These are phyloP conservation scores for Araneus ventricosus DNA, from an alignment of 1,140 invertebrate genomes.

Conservation along the genomic window DNA sequence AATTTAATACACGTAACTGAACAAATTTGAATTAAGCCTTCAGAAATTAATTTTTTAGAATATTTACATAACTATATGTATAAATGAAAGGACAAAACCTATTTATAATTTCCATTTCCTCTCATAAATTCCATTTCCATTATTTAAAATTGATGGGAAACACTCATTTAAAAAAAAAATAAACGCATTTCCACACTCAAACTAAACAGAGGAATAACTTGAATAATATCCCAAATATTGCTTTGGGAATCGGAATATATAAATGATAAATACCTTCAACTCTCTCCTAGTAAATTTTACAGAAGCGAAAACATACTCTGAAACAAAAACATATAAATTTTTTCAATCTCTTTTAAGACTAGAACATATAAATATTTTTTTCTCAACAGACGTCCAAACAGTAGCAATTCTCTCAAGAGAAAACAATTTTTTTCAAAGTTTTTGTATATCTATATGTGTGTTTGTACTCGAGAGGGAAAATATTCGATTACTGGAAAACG, in stretches of 20 bases:
- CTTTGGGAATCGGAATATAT: slow-evolving; percentile 1
- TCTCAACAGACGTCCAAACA: not conserved
- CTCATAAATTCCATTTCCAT: too few relatives aligned
- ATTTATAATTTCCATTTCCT: too few relatives aligned
- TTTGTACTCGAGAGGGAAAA: not conserved
- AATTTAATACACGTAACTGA: too few relatives aligned
- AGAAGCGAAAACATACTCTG: not conserved
- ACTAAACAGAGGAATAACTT: not conserved
- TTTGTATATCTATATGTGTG: not conserved
- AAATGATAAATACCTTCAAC: not conserved
- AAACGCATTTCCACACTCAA: not conserved
- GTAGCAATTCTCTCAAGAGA: not conserved
- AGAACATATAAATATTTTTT: not conserved
- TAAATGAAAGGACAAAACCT: too few relatives aligned
- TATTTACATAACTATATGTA: too few relatives aligned
- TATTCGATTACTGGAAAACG: slow-evolving; percentile 29
- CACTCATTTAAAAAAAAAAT: not conserved
- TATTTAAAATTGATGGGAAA: not conserved
- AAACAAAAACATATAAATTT: not conserved
- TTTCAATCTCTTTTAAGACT: slow-evolving; percentile 5
- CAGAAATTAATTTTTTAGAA: too few relatives aligned
- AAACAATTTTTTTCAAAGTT: not conserved
- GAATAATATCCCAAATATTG: not conserved
- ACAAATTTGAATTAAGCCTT: too few relatives aligned
- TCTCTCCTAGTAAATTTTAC: not conserved